A percentile compares a stretch with the other conserved stretches of the same genome.
Conservation (phyloP, 1,140 invertebrate genomes). For the Parapsyche elsis region DNA sequence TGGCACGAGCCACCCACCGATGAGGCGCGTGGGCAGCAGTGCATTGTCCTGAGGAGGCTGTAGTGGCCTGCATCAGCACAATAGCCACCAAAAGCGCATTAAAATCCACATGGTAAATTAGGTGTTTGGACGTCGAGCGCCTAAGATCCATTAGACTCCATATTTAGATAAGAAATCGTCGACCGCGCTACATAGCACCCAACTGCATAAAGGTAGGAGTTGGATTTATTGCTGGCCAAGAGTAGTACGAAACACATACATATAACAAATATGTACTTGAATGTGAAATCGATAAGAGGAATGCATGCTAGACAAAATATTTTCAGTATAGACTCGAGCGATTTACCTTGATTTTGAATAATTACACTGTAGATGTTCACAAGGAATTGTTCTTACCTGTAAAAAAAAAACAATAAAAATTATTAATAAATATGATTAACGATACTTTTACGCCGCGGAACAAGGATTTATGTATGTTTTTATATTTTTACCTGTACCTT, state of each 20-base stretch:
- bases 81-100: background rate
- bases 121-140: too few species aligned
- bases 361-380: background rate
- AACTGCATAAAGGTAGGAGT: background rate
- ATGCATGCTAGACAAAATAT: too few species aligned
- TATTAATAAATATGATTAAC: slow-evolving; percentile 9
- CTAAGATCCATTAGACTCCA: background rate
- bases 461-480: too few species aligned
- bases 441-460: background rate
- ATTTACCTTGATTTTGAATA: background rate
- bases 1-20: slow-evolving; percentile 45
- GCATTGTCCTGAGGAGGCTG: slow-evolving; percentile 38
- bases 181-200: background rate
- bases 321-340: too few species aligned
- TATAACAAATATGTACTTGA: background rate
- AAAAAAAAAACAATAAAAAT: slow-evolving; percentile 3
- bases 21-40: slow-evolving; percentile 36
- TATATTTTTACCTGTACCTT: slow-evolving; percentile 14
- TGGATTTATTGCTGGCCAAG: background rate
- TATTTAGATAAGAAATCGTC: background rate
- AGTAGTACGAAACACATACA: background rate
- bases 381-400: slow-evolving; percentile 1
- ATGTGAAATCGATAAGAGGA: background rate
- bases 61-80: background rate
- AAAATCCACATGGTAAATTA: background rate